phyloP scores from a whole-genome alignment of 2,797 vertebrate species.

The Pagetopsis macropterus region DNA sequence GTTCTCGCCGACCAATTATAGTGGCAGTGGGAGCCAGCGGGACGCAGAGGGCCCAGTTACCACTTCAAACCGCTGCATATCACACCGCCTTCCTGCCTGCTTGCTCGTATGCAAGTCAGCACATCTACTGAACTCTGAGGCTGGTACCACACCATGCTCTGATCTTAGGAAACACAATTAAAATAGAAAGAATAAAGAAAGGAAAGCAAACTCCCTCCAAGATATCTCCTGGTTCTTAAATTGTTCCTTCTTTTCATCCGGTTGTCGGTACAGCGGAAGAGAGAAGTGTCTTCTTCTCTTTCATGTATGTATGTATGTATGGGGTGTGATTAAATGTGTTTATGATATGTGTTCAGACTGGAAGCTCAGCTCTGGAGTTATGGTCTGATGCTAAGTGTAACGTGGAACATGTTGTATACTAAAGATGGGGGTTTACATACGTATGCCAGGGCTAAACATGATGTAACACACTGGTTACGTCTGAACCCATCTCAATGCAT shows the following conservation, averaged over 20 bases:
- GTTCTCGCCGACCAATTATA: constrained; percentile 63
- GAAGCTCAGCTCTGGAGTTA: too few species aligned
- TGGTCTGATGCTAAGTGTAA: too few species aligned
- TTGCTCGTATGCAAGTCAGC: constrained; percentile 35
- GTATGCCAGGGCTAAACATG: not conserved
- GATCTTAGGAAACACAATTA: constrained; percentile 34
- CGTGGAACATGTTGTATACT: not conserved
- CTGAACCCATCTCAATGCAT: too few species aligned
- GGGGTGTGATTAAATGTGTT: not conserved
- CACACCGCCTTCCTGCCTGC: constrained; percentile 25
- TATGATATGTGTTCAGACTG: too few species aligned
- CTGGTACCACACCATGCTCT: constrained; percentile 13
- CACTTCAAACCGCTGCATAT: constrained; percentile 62
- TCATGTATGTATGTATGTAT: not conserved
- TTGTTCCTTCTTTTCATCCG: constrained; percentile 4
- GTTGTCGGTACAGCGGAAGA: not conserved
- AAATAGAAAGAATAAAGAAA: constrained; percentile 12
- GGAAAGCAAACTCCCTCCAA: constrained; percentile 7
- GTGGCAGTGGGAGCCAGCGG: constrained; percentile 43
- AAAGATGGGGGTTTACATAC: not conserved
- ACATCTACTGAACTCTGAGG: constrained; percentile 25
- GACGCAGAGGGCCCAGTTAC: constrained; percentile 43
- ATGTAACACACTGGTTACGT: too few species aligned
- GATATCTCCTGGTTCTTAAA: constrained; percentile 23
- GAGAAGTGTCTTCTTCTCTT: not conserved